These are phyloP conservation scores for Crossocerus cetratus DNA, from an alignment of 2,888 invertebrate species.

Conservation along the genomic window DNA sequence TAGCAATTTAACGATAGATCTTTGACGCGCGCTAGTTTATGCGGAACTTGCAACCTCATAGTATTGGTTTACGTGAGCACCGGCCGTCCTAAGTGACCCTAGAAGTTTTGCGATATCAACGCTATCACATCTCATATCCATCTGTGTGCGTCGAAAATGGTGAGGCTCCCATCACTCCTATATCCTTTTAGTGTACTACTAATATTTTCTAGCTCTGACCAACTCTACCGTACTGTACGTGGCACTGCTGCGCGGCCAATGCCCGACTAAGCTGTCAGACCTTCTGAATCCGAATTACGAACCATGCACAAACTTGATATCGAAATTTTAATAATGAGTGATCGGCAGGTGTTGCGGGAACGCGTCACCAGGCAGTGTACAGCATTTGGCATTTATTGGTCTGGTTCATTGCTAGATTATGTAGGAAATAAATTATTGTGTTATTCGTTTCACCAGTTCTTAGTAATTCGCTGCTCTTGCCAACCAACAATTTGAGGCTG, in stretches of 20 bases:
- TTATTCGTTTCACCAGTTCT: conserved; percentile 26
- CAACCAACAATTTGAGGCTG: conserved; percentile 35
- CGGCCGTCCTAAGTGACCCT: conserved; percentile 59
- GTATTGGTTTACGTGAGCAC: conserved; percentile 61
- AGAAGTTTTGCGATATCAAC: conserved; percentile 72
- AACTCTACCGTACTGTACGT: conserved; percentile 72
- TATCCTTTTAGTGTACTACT: conserved; percentile 71
- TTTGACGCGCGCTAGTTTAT: conserved; percentile 1
- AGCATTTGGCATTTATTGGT: conserved; percentile 71
- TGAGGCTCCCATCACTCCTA: conserved; percentile 76
- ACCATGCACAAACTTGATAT: conserved; percentile 57
- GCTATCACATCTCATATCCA: conserved; percentile 76
- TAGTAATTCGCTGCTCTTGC: conserved; percentile 57
- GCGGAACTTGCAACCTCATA: neutral
- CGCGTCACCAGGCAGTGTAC: conserved; percentile 70
- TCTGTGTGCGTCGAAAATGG: conserved; percentile 76
- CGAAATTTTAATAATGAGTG: conserved; percentile 68
- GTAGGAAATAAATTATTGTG: conserved; percentile 57
- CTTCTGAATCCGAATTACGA: conserved; percentile 66
- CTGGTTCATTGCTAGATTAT: conserved; percentile 68
- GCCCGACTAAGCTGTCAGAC: conserved; percentile 69
- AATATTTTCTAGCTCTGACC: conserved; percentile 75
- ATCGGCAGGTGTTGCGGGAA: conserved; percentile 75
- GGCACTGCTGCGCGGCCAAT: conserved; percentile 70
- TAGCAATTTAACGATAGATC: neutral